Conservation (phyloP, 2,113 vertebrate genomes). For the Mungos mungo region DNA sequence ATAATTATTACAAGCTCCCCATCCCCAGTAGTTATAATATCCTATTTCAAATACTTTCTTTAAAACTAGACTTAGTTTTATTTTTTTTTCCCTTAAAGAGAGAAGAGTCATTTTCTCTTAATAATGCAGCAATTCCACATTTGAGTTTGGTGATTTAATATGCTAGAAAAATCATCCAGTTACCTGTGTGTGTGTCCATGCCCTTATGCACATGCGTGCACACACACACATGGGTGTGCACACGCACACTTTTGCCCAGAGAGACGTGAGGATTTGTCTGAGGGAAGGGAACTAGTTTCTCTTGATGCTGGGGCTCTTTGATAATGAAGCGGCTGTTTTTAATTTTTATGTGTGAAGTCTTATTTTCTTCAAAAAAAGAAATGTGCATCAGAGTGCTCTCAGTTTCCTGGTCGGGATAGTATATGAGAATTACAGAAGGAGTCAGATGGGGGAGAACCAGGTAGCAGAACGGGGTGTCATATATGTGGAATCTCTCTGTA, state of each 20-base stretch:
- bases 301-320: neutral
- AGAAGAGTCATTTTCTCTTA: slow-evolving; percentile 70
- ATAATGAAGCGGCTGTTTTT: neutral
- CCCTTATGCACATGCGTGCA: neutral
- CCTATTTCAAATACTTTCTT: slow-evolving; percentile 73
- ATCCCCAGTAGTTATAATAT: slow-evolving; percentile 75
- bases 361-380: neutral
- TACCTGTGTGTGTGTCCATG: neutral
- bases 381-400: neutral
- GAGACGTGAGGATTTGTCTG: slow-evolving; percentile 69
- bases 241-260: slow-evolving; percentile 61
- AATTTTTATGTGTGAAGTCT: neutral
- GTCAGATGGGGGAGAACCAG: neutral
- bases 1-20: slow-evolving; percentile 70
- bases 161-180: neutral
- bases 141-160: slow-evolving; percentile 6
- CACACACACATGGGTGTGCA: neutral
- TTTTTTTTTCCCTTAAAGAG: slow-evolving; percentile 73
- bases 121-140: slow-evolving; percentile 77
- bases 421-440: neutral
- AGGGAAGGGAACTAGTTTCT: neutral
- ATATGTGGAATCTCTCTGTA: neutral
- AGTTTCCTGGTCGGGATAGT: neutral
- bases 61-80: slow-evolving; percentile 36
- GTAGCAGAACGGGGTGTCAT: neutral